Evolutionary conservation across 2,888 invertebrate species (phyloP), one percentile per base, ranked within the genome.

Genomic region (Nematopogon swammerdamellus): DNA sequence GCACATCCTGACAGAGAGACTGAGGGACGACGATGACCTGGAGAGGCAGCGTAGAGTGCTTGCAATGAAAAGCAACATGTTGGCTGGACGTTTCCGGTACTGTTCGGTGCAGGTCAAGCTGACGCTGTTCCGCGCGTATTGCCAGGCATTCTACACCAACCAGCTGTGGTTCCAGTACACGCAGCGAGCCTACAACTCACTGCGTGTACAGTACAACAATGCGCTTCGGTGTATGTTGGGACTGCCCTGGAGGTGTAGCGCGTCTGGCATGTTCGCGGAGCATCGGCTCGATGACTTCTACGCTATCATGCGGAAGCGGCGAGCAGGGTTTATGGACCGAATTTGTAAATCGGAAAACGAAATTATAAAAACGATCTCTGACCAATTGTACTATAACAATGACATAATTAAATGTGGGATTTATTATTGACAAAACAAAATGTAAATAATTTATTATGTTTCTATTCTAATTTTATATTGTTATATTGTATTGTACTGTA

Each of bases 191-290:
- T 47, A 44, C 19, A 44, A 36, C 44, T 43, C 42, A 6, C 47
- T 50, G 29, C 47, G 50, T 8, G 49, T 49, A 11, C 49, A 49
- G 25, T 49, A 49, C 16, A 49, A 49, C 16, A 45, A 49, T 19
- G 45, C 45, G 2, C 44, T 49, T 19, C 46, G 46, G 42, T 16
- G 19, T 16, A 3, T 46, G 46, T 5, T 49, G 49, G 42, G 46
- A 19, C 43, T 49, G 43, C 47, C 47, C 3, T 46, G 50, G 14
- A 14, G 16, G 30, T 46, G 50, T 29, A 50, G 50, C 17, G 46
- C 46, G 18, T 46, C 46, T 10, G 43, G 46, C 14, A 46, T 50
- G 50, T 50, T 50, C 20, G 44, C 46, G 16, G 43, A 50, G 16
- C 42, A 36, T 2, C 50, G 30, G 11, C 19, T 20, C 2, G 50